phyloP scores from a whole-genome alignment of 2,113 vertebrate species.

The Nycticebus coucang region DNA sequence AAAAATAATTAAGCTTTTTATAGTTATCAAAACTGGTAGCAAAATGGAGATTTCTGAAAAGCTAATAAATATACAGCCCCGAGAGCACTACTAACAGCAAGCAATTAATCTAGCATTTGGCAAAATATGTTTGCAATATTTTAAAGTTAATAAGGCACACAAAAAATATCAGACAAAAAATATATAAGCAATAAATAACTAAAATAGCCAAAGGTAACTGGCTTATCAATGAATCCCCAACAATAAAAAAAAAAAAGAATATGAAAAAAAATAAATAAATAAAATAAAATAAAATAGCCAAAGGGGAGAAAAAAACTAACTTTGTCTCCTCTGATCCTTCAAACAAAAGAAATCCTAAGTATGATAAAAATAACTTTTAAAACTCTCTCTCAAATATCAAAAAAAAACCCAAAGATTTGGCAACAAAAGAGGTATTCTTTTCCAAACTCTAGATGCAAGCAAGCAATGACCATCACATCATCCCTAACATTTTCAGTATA shows the following conservation, averaged over 20 bases:
- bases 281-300: background rate
- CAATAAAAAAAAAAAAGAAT: no score
- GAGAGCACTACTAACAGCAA: background rate
- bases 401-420: constrained; percentile 33
- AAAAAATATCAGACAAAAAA: constrained; percentile 12
- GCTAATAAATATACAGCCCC: background rate
- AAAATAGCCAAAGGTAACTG: background rate
- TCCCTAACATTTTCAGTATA: background rate
- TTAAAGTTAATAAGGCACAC: constrained; percentile 47
- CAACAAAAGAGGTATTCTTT: background rate
- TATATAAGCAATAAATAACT: background rate
- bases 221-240: no score
- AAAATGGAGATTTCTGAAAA: constrained; percentile 54
- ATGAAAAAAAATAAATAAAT: constrained; percentile 10
- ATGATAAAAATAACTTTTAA: constrained; percentile 39
- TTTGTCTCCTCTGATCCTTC: constrained; percentile 13
- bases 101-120: constrained; percentile 28
- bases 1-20: constrained; percentile 43
- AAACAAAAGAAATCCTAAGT: constrained; percentile 22
- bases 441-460: background rate
- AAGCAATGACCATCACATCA: background rate
- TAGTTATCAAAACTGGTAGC: constrained; percentile 16
- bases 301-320: background rate
- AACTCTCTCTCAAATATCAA: background rate
- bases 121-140: constrained; percentile 43